Conservation (phyloP, 2,888 invertebrate genomes). For the Amphipyra berbera region DNA sequence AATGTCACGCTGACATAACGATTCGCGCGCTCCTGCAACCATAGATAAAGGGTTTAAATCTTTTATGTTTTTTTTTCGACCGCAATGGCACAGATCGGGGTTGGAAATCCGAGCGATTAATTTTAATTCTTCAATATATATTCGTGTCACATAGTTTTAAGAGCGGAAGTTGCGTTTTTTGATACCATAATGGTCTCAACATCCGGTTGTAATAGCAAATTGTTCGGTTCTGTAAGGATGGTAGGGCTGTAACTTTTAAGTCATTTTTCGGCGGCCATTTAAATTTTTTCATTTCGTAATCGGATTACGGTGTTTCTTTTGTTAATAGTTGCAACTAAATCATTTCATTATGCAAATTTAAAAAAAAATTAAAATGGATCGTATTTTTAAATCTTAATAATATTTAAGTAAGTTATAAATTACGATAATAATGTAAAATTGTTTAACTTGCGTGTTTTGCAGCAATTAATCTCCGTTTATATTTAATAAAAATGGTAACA, state of each 20-base stretch:
- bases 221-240: constrained; percentile 63
- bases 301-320: constrained; percentile 9
- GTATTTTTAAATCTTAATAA: not conserved
- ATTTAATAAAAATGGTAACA: not conserved
- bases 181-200: constrained; percentile 75
- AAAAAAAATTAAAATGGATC: too few species aligned
- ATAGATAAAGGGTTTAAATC: constrained; percentile 79
- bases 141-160: constrained; percentile 81
- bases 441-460: constrained; percentile 18
- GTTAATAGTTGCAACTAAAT: too few species aligned
- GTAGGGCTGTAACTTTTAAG: constrained; percentile 37
- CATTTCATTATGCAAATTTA: too few species aligned
- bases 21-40: constrained; percentile 75
- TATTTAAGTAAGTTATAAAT: constrained; percentile 40
- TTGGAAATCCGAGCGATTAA: constrained; percentile 64
- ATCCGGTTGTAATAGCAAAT: constrained; percentile 75
- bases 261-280: constrained; percentile 7
- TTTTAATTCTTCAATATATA: constrained; percentile 81
- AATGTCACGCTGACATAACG: constrained; percentile 80
- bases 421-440: constrained; percentile 9
- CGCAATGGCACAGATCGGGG: constrained; percentile 61
- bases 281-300: constrained; percentile 10
- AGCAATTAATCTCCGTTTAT: constrained; percentile 6
- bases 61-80: constrained; percentile 55
- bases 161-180: constrained; percentile 79